Evolutionary conservation across 30 jellyfish, hydroid and myxozoan genomes (phyloP).

Genomic region (Catostylus mosaicus): DNA sequence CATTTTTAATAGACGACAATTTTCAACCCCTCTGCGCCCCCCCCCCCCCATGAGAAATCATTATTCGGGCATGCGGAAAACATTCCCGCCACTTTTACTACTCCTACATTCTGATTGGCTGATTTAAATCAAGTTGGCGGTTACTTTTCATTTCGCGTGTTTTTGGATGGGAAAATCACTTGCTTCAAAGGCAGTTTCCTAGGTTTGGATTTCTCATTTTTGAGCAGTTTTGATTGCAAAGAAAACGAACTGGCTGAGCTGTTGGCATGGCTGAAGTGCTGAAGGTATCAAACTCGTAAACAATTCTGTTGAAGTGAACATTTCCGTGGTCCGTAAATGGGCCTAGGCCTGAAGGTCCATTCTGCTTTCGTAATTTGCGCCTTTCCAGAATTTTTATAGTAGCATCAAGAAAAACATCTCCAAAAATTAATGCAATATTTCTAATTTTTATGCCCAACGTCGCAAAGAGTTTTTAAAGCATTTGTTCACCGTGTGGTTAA

Average conservation of each 20-base stretch:
- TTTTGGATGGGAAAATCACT: neutral
- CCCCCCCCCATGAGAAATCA: neutral
- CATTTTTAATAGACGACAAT: neutral
- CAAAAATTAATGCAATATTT: too few species aligned
- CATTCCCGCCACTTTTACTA: neutral
- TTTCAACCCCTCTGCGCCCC: neutral
- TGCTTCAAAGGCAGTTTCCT: neutral
- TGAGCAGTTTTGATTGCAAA: neutral
- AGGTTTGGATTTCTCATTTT: neutral
- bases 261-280: constrained; percentile 54
- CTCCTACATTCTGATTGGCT: constrained; percentile 12
- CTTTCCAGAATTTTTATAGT: too few species aligned
- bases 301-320: too few species aligned
- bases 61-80: too few species aligned
- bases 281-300: constrained; percentile 43
- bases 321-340: too few species aligned
- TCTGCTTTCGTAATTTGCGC: too few species aligned
- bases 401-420: too few species aligned
- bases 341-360: too few species aligned
- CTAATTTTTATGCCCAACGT: too few species aligned
- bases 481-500: too few species aligned
- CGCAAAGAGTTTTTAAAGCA: too few species aligned
- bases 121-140: constrained; percentile 29
- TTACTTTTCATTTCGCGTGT: neutral
- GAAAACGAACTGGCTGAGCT: neutral